Evolutionary conservation across 2,113 vertebrate genomes (phyloP).

Genomic region (Elaphurus davidianus): DNA sequence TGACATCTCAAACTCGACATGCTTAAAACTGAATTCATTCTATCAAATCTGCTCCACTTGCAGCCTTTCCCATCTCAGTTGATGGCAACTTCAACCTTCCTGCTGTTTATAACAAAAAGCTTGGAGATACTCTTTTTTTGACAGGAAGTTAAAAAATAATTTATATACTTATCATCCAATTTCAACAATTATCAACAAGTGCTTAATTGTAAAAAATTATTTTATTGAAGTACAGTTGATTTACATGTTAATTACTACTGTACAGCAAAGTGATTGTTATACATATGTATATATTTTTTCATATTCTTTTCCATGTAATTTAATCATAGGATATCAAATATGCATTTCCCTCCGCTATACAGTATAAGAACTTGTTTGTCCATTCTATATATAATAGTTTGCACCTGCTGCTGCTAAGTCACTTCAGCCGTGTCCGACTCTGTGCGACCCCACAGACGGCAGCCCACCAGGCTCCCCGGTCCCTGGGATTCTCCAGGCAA

Average conservation of each 20-base stretch:
- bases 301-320: background rate
- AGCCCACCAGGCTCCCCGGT: no score
- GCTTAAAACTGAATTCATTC: background rate
- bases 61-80: background rate
- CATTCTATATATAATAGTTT: background rate
- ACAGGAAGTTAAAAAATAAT: background rate
- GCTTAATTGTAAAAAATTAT: background rate
- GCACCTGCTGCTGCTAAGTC: background rate
- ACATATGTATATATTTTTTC: background rate
- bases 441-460: no score
- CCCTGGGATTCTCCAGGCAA: no score
- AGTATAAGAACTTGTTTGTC: background rate
- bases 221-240: background rate
- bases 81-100: background rate
- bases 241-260: background rate
- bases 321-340: background rate
- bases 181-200: constrained; percentile 3
- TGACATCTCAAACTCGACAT: background rate
- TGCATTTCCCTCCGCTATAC: background rate
- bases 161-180: background rate
- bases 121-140: background rate
- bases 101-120: background rate
- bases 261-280: background rate
- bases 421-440: no score
- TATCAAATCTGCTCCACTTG: background rate